phyloP scores from a whole-genome alignment of 2,888 invertebrate species.

The Liodrosophila aerea region DNA sequence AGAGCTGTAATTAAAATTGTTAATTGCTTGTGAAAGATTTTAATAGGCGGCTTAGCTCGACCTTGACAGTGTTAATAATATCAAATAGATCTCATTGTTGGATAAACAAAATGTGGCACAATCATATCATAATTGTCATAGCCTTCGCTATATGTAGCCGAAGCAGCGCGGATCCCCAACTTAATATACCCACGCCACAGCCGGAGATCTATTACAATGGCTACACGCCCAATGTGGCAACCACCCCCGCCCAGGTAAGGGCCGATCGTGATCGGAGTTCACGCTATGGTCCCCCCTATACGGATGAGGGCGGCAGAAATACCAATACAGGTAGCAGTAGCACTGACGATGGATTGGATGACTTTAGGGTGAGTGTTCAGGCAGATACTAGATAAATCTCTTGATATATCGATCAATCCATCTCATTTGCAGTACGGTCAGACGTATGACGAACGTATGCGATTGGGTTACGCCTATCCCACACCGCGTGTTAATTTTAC shows the following conservation, averaged over 20 bases:
- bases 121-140: slow-evolving; percentile 24
- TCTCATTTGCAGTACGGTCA: slow-evolving; percentile 76
- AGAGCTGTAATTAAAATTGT: slow-evolving; percentile 48
- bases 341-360: slow-evolving; percentile 79
- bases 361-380: slow-evolving; percentile 74
- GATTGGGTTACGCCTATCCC: slow-evolving; percentile 74
- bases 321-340: slow-evolving; percentile 26
- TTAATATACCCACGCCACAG: slow-evolving; percentile 84
- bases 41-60: slow-evolving; percentile 38
- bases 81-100: slow-evolving; percentile 54
- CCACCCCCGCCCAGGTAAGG: slow-evolving; percentile 62
- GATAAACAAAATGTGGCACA: slow-evolving; percentile 49
- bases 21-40: slow-evolving; percentile 66
- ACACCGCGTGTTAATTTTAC: slow-evolving; percentile 66
- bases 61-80: slow-evolving; percentile 62
- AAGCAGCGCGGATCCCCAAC: slow-evolving; percentile 80
- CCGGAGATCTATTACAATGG: slow-evolving; percentile 79
- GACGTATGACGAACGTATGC: slow-evolving; percentile 79
- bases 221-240: slow-evolving; percentile 71
- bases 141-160: slow-evolving; percentile 26
- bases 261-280: slow-evolving; percentile 79
- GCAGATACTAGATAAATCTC: background rate
- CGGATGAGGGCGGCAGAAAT: slow-evolving; percentile 47
- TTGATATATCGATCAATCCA: background rate
- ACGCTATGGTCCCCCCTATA: slow-evolving; percentile 81